Percentiles rank a stretch among this genome's conserved stretches.
Evolutionary conservation across 2,888 invertebrate genomes (phyloP).

Genomic region (Megalurothrips usitatus): DNA sequence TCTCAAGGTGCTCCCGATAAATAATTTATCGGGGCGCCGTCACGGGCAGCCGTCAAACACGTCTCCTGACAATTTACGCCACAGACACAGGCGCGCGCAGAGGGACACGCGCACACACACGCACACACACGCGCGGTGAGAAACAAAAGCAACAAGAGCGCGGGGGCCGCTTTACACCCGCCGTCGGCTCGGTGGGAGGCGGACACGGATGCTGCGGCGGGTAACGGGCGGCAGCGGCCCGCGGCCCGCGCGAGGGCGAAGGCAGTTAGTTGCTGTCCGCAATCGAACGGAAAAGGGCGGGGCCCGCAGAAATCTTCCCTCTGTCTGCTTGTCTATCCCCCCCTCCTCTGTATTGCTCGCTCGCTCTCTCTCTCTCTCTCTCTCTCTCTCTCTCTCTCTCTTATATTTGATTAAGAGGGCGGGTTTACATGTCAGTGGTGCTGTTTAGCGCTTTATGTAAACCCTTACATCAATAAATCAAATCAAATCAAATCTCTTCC

Average conservation of each 20-base stretch:
- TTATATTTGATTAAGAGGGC: background rate
- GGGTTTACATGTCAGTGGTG: too few species aligned
- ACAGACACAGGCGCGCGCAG: background rate
- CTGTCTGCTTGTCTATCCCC: background rate
- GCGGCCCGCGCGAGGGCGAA: too few species aligned
- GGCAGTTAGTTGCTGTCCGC: too few species aligned
- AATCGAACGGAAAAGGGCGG: too few species aligned
- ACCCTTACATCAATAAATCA: too few species aligned
- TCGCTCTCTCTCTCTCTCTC: conserved; percentile 15
- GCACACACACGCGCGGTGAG: background rate
- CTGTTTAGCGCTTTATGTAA: too few species aligned
- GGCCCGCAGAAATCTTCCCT: too few species aligned
- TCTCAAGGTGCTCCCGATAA: background rate
- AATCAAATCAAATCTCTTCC: too few species aligned
- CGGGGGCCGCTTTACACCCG: too few species aligned
- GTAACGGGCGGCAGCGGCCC: too few species aligned
- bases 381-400: conserved; percentile 13
- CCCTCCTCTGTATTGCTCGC: background rate
- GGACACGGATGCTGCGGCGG: too few species aligned
- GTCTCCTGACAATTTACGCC: background rate
- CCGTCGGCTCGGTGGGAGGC: too few species aligned
- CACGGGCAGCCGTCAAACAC: background rate
- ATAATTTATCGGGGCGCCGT: background rate
- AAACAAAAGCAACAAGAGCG: background rate
- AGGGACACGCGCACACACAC: background rate